Evolutionary conservation across 1,140 invertebrate species (phyloP).

Genomic region (Drosophila seguyi): DNA sequence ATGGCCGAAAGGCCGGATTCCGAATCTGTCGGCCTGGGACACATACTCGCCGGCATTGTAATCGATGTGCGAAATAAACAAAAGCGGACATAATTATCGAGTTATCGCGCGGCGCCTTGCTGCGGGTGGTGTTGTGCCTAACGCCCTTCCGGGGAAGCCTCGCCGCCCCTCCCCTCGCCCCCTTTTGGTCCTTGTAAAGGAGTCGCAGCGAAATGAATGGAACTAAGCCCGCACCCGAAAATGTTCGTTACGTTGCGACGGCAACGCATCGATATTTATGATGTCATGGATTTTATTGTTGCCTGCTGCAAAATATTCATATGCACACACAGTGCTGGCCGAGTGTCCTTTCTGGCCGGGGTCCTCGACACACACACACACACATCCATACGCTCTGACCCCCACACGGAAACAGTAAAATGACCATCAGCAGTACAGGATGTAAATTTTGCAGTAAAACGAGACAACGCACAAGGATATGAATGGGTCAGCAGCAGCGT

Average conservation of each 20-base stretch:
- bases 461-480: conserved; percentile 75
- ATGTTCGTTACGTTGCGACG: conserved; percentile 65
- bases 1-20: conserved; percentile 48
- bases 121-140: conserved; percentile 66
- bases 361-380: background rate
- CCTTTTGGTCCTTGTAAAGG: conserved; percentile 1
- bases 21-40: conserved; percentile 47
- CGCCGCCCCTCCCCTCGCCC: background rate
- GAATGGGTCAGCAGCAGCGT: conserved; percentile 11
- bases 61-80: conserved; percentile 85
- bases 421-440: conserved; percentile 83
- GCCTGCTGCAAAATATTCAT: conserved; percentile 83
- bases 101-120: conserved; percentile 83
- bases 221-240: conserved; percentile 83
- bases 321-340: conserved; percentile 53
- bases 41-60: conserved; percentile 74
- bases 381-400: background rate
- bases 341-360: conserved; percentile 26
- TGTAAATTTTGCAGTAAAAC: conserved; percentile 82
- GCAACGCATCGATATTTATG: conserved; percentile 84
- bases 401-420: conserved; percentile 79
- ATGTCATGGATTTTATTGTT: conserved; percentile 84
- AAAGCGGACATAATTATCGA: conserved; percentile 85
- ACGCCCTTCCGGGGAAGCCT: conserved; percentile 4
- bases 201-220: conserved; percentile 49